Evolutionary conservation across 1,140 invertebrate genomes (phyloP), one percentile per base, ranked within the genome.

Genomic region (Cylas formicarius): DNA sequence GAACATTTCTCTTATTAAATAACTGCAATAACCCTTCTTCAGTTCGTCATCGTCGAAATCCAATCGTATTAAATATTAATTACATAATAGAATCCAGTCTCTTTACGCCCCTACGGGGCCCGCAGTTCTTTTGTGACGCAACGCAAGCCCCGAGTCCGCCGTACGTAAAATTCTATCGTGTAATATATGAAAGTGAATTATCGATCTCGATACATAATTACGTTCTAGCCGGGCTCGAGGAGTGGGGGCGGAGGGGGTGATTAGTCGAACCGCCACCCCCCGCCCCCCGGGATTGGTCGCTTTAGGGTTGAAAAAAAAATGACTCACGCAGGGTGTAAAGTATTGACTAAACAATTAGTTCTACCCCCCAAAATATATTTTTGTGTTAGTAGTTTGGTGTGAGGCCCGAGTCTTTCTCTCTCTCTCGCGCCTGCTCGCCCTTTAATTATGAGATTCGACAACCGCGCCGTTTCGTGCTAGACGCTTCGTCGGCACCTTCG

Each of bases 311-410:
- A 62, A 63, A 65, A 62, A 60, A 63, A 63, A 65, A 60, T 66
- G 64, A 66, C 62, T 65, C 62, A 65, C 64, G 61, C 61, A 61
- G 64, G 61, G 64, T 65, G 62, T 66, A 66, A 66, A 62, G 62
- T 64, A 66, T 65, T 64, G 64, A 66, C 61, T 64, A 66, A 65
- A 65, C 64, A 66, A 66, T 66, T 66, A 66, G 62, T 58, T 59
- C 56, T 60, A 54, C 55, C 48, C 50, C n/a, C 49, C 35, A 54
- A 53, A 50, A 54, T 50, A 48, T 50, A 50, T 54, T 54, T 50
- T 50, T 54, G 48, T 54, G 48, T 54, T 54, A 50, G 52, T 50
- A n/a, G n/a, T n/a, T n/a, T n/a, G n/a, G n/a, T n/a, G n/a, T n/a
- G n/a, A n/a, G n/a, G n/a, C n/a, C n/a, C n/a, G n/a, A n/a, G n/a